Evolutionary conservation across 1,140 invertebrate genomes (phyloP).

Genomic region (Trigoniulus corallinus): DNA sequence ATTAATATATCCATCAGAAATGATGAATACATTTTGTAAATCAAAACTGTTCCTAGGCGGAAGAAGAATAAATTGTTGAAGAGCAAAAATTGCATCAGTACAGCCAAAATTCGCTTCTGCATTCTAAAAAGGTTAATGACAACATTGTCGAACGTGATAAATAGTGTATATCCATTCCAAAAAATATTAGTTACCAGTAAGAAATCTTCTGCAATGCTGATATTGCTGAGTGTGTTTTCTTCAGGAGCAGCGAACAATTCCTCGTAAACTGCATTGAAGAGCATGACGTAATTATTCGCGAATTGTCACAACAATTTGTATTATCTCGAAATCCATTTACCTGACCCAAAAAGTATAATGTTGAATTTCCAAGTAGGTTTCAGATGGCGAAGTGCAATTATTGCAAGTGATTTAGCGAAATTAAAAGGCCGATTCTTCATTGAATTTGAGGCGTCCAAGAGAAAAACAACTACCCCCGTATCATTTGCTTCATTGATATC

Average conservation of each 20-base stretch:
- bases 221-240: background rate
- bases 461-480: background rate
- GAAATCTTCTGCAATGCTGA: background rate
- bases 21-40: background rate
- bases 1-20: background rate
- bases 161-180: background rate
- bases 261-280: background rate
- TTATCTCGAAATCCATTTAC: background rate
- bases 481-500: background rate
- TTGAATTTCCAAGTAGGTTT: slow-evolving; percentile 2
- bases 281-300: background rate
- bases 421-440: background rate
- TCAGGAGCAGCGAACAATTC: background rate
- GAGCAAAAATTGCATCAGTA: background rate
- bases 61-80: background rate
- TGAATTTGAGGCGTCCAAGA: slow-evolving; percentile 6
- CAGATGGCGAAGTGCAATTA: slow-evolving; percentile 1
- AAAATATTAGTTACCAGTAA: background rate
- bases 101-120: background rate
- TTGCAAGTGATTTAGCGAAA: background rate
- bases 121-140: background rate
- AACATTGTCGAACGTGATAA: background rate
- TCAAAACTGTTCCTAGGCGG: background rate
- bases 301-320: background rate
- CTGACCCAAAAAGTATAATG: slow-evolving; percentile 1